These are phyloP conservation scores for Stegana nigrithorax DNA, from an alignment of 2,888 invertebrate genomes.

Conservation along the genomic window DNA sequence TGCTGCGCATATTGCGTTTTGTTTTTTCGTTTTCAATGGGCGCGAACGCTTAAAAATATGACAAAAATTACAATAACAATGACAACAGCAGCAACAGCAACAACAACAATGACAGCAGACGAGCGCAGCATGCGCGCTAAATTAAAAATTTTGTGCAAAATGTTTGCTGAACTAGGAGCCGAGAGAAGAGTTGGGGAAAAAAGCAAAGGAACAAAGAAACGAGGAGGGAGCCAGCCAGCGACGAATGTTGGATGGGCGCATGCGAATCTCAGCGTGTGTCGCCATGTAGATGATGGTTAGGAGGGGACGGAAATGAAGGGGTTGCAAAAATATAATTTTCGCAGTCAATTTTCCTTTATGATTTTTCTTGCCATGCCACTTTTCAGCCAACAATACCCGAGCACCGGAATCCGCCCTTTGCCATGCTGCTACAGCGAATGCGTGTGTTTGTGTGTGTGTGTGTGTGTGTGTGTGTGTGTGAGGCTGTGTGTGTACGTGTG, in stretches of 20 bases:
- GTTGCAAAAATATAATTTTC: slow-evolving; percentile 41
- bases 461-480: slow-evolving; percentile 13
- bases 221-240: no score
- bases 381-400: no score
- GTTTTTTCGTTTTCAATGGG: background rate
- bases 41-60: slow-evolving; percentile 20
- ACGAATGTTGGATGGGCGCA: no score
- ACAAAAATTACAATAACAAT: slow-evolving; percentile 18
- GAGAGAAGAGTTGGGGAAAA: background rate
- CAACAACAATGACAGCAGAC: slow-evolving; percentile 17
- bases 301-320: background rate
- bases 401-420: no score
- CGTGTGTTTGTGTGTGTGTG: background rate
- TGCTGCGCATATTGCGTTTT: background rate
- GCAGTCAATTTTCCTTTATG: slow-evolving; percentile 58
- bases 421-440: slow-evolving; percentile 17
- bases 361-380: slow-evolving; percentile 31
- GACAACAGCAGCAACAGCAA: background rate
- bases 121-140: slow-evolving; percentile 25
- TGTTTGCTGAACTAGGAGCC: slow-evolving; percentile 1
- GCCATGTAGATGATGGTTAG: no score
- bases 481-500: background rate
- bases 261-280: no score
- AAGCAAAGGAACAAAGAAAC: no score
- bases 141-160: slow-evolving; percentile 41